A percentile compares a stretch with the other conserved stretches of the same genome.
phyloP scores from a whole-genome alignment of 2,113 vertebrate species.

The Psittacus erithacus region DNA sequence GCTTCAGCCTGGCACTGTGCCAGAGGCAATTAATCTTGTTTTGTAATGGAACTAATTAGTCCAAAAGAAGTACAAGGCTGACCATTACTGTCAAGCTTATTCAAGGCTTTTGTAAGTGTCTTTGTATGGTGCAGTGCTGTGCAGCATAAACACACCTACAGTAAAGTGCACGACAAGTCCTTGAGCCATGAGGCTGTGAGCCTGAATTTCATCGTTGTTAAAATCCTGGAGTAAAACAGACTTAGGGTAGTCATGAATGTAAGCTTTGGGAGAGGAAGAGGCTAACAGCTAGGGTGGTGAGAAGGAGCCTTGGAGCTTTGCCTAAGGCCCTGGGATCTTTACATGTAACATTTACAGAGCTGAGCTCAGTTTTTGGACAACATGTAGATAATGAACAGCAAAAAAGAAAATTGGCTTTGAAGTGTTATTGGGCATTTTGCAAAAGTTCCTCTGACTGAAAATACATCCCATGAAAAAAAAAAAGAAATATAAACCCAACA shows the following conservation, averaged over 20 bases:
- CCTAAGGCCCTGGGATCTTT: background rate
- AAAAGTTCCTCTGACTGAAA: background rate
- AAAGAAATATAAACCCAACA: background rate
- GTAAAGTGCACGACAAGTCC: background rate
- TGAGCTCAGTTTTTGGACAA: background rate
- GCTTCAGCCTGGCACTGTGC: background rate
- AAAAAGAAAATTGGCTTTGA: background rate
- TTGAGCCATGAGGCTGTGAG: background rate
- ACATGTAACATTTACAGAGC: background rate
- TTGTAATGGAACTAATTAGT: background rate
- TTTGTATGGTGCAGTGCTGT: background rate
- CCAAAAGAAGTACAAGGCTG: background rate
- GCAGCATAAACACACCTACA: background rate
- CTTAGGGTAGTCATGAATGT: background rate
- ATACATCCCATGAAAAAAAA: background rate
- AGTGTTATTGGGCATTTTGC: background rate
- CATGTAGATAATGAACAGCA: background rate
- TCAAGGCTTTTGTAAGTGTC: background rate
- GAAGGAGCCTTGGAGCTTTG: background rate
- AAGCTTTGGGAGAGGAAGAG: background rate
- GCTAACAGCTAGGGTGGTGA: background rate
- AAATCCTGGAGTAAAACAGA: background rate
- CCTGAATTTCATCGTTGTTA: background rate
- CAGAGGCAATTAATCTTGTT: constrained; percentile 9
- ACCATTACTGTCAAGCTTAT: background rate